Percentiles rank a stretch among this genome's conserved stretches.
Conservation (phyloP, 2,888 invertebrate species). For the Drosophila nigricruria region DNA sequence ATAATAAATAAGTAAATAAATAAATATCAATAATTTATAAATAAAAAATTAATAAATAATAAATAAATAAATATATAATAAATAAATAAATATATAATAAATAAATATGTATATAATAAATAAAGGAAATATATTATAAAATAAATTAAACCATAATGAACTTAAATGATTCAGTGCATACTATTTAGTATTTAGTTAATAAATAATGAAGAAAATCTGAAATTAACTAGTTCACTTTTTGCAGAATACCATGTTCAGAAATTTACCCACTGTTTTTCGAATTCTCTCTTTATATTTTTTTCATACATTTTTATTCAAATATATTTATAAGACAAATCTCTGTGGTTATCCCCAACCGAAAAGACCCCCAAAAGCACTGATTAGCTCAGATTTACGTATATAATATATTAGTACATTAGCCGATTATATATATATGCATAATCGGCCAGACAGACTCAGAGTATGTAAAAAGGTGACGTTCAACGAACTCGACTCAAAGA, state of each 20-base stretch:
- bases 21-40: no score
- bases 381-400: background rate
- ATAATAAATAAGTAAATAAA: no score
- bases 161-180: no score
- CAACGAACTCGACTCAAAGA: conserved; percentile 47
- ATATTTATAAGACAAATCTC: background rate
- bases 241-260: background rate
- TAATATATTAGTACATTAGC: background rate
- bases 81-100: no score
- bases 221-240: background rate
- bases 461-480: conserved; percentile 27
- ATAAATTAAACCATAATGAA: no score
- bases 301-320: background rate
- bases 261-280: background rate
- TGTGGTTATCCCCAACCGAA: background rate
- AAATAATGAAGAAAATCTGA: no score
- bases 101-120: no score
- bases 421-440: conserved; percentile 8
- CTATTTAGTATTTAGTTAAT: no score
- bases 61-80: no score
- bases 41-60: no score
- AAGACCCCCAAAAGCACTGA: background rate
- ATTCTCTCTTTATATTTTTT: background rate
- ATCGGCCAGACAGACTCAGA: conserved; percentile 18
- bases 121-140: no score